Conservation (phyloP, 2,113 vertebrate species). For the Myrmecophaga tridactyla region DNA sequence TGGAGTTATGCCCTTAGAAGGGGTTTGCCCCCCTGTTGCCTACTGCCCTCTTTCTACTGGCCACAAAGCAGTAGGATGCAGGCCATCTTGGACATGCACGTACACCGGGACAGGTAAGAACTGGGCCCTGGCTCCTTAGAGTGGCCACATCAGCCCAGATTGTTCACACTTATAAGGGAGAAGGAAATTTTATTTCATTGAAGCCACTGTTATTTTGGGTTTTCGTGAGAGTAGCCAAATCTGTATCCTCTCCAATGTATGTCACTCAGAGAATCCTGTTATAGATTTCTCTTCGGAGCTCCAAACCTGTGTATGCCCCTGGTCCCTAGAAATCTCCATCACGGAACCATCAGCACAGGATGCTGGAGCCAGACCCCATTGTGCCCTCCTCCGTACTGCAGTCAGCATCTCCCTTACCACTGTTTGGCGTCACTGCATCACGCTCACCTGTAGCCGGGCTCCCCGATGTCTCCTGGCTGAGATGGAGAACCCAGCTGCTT, state of each 20-base stretch:
- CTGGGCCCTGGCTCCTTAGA: not conserved
- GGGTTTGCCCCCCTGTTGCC: too few relatives aligned
- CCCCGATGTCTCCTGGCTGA: not conserved
- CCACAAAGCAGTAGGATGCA: not conserved
- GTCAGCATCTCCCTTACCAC: too few relatives aligned
- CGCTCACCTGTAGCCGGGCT: not conserved
- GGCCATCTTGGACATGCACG: not conserved
- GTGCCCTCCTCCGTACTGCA: rapidly evolving
- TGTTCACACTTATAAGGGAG: not conserved
- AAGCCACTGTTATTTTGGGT: not conserved
- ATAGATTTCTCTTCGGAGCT: not conserved
- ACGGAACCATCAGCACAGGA: not conserved
- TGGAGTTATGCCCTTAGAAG: not conserved
- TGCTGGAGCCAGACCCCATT: not conserved
- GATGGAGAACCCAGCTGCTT: not conserved
- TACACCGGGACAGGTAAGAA: not conserved
- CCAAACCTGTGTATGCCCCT: not conserved
- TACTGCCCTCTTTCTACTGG: too few relatives aligned
- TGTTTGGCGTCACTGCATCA: not conserved
- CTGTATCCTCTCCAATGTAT: not conserved
- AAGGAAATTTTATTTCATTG: not conserved
- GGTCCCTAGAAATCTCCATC: not conserved
- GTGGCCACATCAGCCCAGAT: not conserved
- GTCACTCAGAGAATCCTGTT: not conserved
- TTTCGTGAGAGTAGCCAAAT: not conserved